A percentile compares a stretch with the other conserved stretches of the same genome.
These are phyloP conservation scores for Hofmannophila pseudospretella DNA, from an alignment of 2,888 invertebrate species.

Conservation along the genomic window DNA sequence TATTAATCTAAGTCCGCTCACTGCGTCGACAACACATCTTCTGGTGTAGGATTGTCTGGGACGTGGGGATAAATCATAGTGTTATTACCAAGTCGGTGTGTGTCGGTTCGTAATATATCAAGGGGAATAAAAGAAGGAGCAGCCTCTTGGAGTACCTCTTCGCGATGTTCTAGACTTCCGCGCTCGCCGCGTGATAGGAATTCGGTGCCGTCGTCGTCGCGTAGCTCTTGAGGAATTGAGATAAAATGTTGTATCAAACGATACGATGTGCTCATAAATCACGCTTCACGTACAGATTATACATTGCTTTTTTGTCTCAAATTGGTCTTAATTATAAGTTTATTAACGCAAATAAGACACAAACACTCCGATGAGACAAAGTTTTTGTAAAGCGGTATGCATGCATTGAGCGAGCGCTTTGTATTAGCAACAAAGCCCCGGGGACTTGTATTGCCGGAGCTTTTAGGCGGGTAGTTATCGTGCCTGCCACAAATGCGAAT, in stretches of 20 bases:
- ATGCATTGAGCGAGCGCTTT: slow-evolving; percentile 60
- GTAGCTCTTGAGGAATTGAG: slow-evolving; percentile 28
- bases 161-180: slow-evolving; percentile 27
- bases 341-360: slow-evolving; percentile 5
- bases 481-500: slow-evolving; percentile 64
- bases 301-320: neutral
- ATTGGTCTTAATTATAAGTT: neutral
- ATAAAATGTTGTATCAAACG: slow-evolving; percentile 30
- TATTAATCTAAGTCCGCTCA: slow-evolving; percentile 47
- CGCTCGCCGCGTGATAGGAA: slow-evolving; percentile 25
- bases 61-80: slow-evolving; percentile 54
- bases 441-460: slow-evolving; percentile 54
- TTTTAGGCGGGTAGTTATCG: slow-evolving; percentile 70
- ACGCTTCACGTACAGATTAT: neutral
- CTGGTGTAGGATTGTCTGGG: slow-evolving; percentile 36
- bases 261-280: too few relatives aligned
- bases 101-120: slow-evolving; percentile 56
- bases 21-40: slow-evolving; percentile 43
- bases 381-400: slow-evolving; percentile 54
- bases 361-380: slow-evolving; percentile 35
- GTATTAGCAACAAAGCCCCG: slow-evolving; percentile 64
- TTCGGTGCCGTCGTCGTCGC: slow-evolving; percentile 13
- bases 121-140: slow-evolving; percentile 47
- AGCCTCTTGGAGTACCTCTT: slow-evolving; percentile 22
- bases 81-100: slow-evolving; percentile 58